Evolutionary conservation across 2,797 vertebrate genomes (phyloP), one percentile per base, ranked within the genome.

Genomic region (Rhinatrema bivittatum): DNA sequence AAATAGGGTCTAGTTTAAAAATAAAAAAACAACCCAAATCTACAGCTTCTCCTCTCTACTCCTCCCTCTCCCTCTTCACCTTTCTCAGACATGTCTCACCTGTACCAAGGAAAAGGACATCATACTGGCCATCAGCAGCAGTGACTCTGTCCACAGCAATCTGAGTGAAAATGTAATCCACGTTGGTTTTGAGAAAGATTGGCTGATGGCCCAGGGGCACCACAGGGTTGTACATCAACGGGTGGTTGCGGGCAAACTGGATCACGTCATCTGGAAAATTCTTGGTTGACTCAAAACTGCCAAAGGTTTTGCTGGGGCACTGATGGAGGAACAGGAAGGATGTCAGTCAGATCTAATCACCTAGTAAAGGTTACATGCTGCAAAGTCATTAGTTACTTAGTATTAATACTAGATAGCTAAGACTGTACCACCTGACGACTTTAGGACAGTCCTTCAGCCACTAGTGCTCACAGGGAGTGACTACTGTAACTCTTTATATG

Each of bases 261-360:
- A 98, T 94, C 68, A 98, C 94, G 2, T 97, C 91, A 0, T 99
- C 95, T 0, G 95, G 94, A 47, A 97, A 98, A 57, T 92, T 93
- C 68, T 96, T 97, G n/a, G 95, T 98, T 54, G 94, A 95, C 50
- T 94, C 78, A 1, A 98, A 98, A 67, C 91, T 96, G 47, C 94
- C 95, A 0, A 97, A 99, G 1, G 94, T 99, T 79, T 92, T 97
- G 72, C 95, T 99, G 56, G 95, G 95, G 60, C 95, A 99, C 95
- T 99, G 42, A 5, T 3, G 20, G 10, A 16, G 28, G 40, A 7
- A 34, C 22, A 34, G 8, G 7, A 6, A 8, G 28, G 7, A 17
- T 56, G 10, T n/a, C n/a, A n/a, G n/a, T n/a, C n/a, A n/a, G n/a
- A n/a, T n/a, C n/a, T n/a, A n/a, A n/a, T n/a, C n/a, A n/a, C n/a